phyloP scores from a whole-genome alignment of 2,113 vertebrate species.

The Bolborhynchus lineola region DNA sequence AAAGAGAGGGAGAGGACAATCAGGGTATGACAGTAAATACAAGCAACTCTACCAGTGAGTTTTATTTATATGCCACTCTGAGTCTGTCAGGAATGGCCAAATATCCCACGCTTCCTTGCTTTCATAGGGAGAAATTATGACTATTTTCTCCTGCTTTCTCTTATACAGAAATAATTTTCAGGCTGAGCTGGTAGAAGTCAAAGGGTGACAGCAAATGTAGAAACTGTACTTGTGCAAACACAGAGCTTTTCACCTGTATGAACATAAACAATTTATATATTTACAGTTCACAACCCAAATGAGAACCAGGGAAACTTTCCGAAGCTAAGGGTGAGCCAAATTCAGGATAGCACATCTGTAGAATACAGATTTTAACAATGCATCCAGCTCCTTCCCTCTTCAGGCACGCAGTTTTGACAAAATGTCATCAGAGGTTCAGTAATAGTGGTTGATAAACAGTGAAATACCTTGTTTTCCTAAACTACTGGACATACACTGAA shows the following conservation, averaged over 20 bases:
- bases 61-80: neutral
- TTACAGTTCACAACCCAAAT: neutral
- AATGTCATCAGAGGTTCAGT: neutral
- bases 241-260: neutral
- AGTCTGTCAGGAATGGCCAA: neutral
- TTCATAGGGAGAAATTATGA: neutral
- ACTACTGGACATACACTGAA: fast-evolving
- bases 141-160: neutral
- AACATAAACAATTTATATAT: neutral
- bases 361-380: neutral
- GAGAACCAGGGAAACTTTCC: neutral
- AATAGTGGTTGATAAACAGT: fast-evolving
- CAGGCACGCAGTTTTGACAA: neutral
- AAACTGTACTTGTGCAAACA: neutral
- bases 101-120: neutral
- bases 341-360: neutral
- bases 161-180: neutral
- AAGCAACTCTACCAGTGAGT: neutral
- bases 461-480: neutral
- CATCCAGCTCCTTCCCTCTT: neutral
- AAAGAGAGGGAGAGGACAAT: neutral
- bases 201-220: neutral
- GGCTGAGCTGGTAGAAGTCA: neutral
- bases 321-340: neutral
- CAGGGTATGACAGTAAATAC: neutral